Percentiles rank a stretch among this genome's conserved stretches.
Conservation (phyloP, 92 coral and sea anemone genomes). For the Zoanthus solanderi region DNA sequence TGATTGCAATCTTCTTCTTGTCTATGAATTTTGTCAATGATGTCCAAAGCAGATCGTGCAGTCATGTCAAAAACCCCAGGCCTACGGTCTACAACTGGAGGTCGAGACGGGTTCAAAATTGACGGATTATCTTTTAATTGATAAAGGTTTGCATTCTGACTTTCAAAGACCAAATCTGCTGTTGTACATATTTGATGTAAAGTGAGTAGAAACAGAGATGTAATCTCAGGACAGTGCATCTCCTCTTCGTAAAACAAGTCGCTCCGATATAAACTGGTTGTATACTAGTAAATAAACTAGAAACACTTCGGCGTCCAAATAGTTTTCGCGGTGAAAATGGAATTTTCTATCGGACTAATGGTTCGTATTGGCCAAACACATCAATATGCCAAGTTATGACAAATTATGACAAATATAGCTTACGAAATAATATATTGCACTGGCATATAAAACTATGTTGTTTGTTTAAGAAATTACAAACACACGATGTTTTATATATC, state of each 20-base stretch:
- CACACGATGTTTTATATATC: constrained; percentile 38
- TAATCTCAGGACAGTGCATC: background rate
- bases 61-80: constrained; percentile 79
- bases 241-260: constrained; percentile 10
- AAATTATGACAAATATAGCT: constrained; percentile 20
- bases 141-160: background rate
- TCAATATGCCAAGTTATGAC: constrained; percentile 36
- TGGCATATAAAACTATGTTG: constrained; percentile 16
- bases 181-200: background rate
- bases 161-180: background rate
- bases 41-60: constrained; percentile 75
- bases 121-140: constrained; percentile 63
- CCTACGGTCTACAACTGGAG: constrained; percentile 69
- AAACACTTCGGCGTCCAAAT: constrained; percentile 12
- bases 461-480: constrained; percentile 72
- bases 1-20: constrained; percentile 77
- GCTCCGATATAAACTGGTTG: background rate
- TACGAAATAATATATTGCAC: constrained; percentile 7
- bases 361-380: constrained; percentile 11
- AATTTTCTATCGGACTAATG: constrained; percentile 31
- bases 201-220: background rate
- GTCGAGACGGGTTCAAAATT: constrained; percentile 69
- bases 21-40: constrained; percentile 75
- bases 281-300: constrained; percentile 1
- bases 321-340: constrained; percentile 38